These are phyloP conservation scores for Bilobella aurantiaca DNA, from an alignment of 1,140 invertebrate species.

Conservation along the genomic window DNA sequence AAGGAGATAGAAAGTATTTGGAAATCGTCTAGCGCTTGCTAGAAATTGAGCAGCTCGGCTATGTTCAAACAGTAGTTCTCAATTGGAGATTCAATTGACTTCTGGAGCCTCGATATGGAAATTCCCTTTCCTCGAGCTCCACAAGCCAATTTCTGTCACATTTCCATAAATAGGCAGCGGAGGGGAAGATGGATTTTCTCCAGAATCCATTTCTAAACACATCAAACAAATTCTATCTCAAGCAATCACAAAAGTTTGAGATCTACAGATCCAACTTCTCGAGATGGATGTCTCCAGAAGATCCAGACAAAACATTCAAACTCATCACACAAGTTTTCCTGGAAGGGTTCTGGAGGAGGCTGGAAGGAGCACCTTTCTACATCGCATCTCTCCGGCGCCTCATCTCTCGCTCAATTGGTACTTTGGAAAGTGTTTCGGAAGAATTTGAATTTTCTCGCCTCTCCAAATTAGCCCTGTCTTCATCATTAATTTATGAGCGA, in stretches of 20 bases:
- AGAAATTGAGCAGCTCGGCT: not conserved
- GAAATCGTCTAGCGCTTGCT: not conserved
- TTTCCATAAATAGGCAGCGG: not conserved
- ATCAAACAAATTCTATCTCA: not conserved
- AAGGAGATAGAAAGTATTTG: not conserved
- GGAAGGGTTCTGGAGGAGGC: no score
- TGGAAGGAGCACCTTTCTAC: no score
- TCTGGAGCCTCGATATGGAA: not conserved
- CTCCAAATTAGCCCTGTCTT: no score
- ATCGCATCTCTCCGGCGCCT: no score
- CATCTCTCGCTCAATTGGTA: no score
- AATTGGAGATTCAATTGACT: conserved; percentile 1
- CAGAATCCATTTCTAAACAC: not conserved
- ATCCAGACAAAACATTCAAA: not conserved
- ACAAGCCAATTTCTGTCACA: not conserved
- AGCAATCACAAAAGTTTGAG: not conserved
- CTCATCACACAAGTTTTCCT: not conserved
- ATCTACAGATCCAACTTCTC: no score
- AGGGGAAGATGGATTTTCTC: not conserved
- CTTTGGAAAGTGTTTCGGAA: no score
- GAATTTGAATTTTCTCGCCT: no score
- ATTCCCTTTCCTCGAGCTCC: not conserved
- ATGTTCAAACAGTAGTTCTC: not conserved
- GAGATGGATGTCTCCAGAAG: not conserved
- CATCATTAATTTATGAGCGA: no score